A percentile compares a stretch with the other conserved stretches of the same genome.
These are phyloP conservation scores for Pollenia griseotomentosa DNA, from an alignment of 2,888 invertebrate genomes.

Conservation along the genomic window DNA sequence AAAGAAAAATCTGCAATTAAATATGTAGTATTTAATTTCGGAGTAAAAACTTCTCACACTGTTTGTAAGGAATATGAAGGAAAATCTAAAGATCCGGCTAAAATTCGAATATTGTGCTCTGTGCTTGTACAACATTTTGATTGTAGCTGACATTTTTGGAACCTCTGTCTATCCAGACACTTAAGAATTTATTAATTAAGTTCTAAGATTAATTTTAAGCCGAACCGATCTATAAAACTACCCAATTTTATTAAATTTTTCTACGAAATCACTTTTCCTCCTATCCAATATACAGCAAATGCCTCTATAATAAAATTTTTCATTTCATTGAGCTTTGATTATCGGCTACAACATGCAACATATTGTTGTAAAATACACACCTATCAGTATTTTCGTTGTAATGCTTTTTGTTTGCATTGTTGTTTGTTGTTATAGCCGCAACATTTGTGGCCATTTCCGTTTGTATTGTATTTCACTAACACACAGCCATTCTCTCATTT, in stretches of 20 bases:
- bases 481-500: conserved; percentile 29
- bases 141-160: no score
- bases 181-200: neutral
- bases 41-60: no score
- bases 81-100: no score
- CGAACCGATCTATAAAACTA: neutral
- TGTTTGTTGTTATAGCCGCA: conserved; percentile 60
- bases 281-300: neutral
- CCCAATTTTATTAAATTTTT: neutral
- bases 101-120: no score
- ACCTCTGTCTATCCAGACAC: no score
- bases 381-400: conserved; percentile 17
- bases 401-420: conserved; percentile 1
- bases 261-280: conserved; percentile 32
- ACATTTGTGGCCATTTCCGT: conserved; percentile 69
- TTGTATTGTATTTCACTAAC: conserved; percentile 46
- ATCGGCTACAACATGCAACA: conserved; percentile 51
- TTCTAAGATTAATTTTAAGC: neutral
- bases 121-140: no score
- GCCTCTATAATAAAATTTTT: conserved; percentile 55
- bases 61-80: no score
- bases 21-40: no score
- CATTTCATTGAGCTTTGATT: conserved; percentile 71
- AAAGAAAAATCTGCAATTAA: no score
- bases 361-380: conserved; percentile 49